Evolutionary conservation across 2,888 invertebrate species (phyloP), one percentile per base, ranked within the genome.

Genomic region (Venusia cambrica): DNA sequence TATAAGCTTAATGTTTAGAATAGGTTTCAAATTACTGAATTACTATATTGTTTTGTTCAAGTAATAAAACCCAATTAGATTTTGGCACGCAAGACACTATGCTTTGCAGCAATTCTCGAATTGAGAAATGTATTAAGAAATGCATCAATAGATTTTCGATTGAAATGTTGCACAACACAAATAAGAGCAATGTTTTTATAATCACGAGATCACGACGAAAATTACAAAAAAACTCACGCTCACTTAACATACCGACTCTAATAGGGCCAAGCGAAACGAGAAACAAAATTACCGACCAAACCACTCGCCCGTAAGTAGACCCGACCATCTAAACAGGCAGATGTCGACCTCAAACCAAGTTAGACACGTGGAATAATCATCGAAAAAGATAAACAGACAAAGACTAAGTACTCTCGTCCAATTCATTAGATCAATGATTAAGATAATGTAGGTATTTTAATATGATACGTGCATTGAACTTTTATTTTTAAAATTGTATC

Each of bases 311-410:
- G 34, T 40, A 50, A 47, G 45, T 50, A 43, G 50, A 47, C 15
- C 43, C 22, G 28, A 34, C 34, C 32, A 21, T 40, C 45, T 30
- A 33, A 46, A 38, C 31, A 42, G 43, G 42, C 49, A 43, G 38
- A 50, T 47, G 47, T 41, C 42, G 47, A 43, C 50, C 43, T 41
- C 38, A 45, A 45, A n/a, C n/a, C n/a, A n/a, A n/a, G n/a, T n/a
- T n/a, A n/a, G n/a, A n/a, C n/a, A n/a, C n/a, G 36, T 24, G 34
- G 36, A 38, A 38, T 38, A 45, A 35, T 24, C 26, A 36, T 38
- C 41, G 22, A 51, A 41, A 31, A 44, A 39, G 36, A 39, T 43
- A 28, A 44, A 41, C 13, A 3, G 27, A 35, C 18, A 21, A 28
- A 26, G 10, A 19, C 20, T 11, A 25, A 9, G n/a, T 25, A 12